Evolutionary conservation across 2,113 vertebrate genomes (phyloP).

Genomic region (Gallinago jamesoni): DNA sequence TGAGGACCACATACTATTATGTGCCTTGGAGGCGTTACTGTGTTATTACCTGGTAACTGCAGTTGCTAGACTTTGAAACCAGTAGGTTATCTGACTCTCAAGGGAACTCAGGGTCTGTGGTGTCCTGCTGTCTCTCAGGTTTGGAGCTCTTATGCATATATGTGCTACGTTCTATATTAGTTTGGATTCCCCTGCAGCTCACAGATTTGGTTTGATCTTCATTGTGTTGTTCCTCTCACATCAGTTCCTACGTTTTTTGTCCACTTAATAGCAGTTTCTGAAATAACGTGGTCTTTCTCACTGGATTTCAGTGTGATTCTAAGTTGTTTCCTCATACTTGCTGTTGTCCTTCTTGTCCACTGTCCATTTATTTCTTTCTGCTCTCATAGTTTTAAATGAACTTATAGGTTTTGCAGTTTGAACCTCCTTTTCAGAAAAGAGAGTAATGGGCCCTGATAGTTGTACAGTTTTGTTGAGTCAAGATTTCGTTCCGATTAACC

Average conservation of each 20-base stretch:
- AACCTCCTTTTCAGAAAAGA: neutral
- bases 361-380: neutral
- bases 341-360: neutral
- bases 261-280: neutral
- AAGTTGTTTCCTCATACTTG: neutral
- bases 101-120: neutral
- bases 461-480: neutral
- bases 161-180: rapidly evolving
- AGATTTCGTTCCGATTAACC: neutral
- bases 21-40: neutral
- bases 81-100: neutral
- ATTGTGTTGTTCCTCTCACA: neutral
- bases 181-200: neutral
- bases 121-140: neutral
- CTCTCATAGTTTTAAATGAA: neutral
- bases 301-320: neutral
- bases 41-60: neutral
- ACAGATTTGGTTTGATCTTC: neutral
- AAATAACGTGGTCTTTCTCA: neutral
- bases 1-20: neutral
- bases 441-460: neutral
- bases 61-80: slow-evolving; percentile 15
- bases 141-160: neutral
- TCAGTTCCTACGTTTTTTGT: neutral
- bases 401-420: neutral